These are phyloP conservation scores for Opisthograptis luteolata DNA, from an alignment of 2,888 invertebrate genomes.

Conservation along the genomic window DNA sequence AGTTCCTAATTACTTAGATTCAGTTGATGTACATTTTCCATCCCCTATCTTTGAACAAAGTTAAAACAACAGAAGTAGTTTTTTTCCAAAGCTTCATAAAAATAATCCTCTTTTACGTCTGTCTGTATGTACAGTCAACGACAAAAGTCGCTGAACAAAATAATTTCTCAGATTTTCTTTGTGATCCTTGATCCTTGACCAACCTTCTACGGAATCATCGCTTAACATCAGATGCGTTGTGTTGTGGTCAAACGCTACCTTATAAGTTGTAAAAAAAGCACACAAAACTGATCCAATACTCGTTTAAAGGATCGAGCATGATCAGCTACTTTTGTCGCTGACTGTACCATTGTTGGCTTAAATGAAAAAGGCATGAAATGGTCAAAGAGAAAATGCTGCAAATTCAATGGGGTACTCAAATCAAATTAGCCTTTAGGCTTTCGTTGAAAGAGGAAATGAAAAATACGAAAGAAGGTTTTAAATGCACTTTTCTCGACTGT, in stretches of 20 bases:
- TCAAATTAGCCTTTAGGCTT: slow-evolving; percentile 37
- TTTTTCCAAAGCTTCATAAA: slow-evolving; percentile 25
- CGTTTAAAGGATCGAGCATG: too few relatives aligned
- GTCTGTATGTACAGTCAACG: too few relatives aligned
- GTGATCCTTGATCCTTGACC: too few relatives aligned
- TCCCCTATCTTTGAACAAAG: slow-evolving; percentile 18
- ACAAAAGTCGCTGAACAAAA: too few relatives aligned
- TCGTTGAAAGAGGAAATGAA: slow-evolving; percentile 10
- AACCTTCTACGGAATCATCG: too few relatives aligned
- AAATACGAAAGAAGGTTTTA: slow-evolving; percentile 8
- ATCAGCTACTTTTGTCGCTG: slow-evolving; percentile 22
- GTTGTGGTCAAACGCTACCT: too few relatives aligned
- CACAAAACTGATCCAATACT: too few relatives aligned
- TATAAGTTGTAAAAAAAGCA: too few relatives aligned
- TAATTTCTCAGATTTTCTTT: too few relatives aligned
- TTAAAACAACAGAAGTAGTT: slow-evolving; percentile 26
- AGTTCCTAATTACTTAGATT: neutral
- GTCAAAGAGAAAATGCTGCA: slow-evolving; percentile 22
- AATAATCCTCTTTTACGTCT: slow-evolving; percentile 22
- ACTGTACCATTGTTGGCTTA: slow-evolving; percentile 26
- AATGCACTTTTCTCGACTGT: slow-evolving; percentile 13
- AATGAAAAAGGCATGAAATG: slow-evolving; percentile 28
- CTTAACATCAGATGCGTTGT: too few relatives aligned
- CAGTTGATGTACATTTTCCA: neutral
- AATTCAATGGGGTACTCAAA: slow-evolving; percentile 37